Evolutionary conservation across 2,888 invertebrate genomes (phyloP).

Genomic region (Drosophila mercatorum): DNA sequence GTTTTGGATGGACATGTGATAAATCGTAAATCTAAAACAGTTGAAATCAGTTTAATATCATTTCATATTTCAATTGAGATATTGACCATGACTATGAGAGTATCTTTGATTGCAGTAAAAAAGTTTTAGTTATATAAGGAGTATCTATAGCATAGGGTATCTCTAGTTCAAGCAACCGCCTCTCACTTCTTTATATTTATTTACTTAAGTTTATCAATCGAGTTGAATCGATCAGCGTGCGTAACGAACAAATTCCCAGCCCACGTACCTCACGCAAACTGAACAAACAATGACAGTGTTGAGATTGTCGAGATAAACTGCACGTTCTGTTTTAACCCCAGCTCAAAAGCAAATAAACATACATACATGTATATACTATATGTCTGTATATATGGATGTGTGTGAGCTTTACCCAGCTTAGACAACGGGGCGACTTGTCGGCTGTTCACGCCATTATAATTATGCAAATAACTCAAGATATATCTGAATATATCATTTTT

Average conservation of each 20-base stretch:
- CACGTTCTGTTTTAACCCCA: conserved; percentile 18
- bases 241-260: conserved; percentile 43
- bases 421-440: conserved; percentile 44
- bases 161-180: background rate
- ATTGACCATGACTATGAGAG: no score
- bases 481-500: conserved; percentile 58
- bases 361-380: background rate
- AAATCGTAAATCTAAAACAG: no score
- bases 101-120: no score
- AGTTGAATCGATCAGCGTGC: conserved; percentile 59
- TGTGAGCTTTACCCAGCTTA: conserved; percentile 11
- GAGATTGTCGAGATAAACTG: conserved; percentile 36
- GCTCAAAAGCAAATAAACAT: background rate
- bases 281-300: conserved; percentile 31
- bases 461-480: conserved; percentile 66
- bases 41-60: no score
- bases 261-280: conserved; percentile 6
- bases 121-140: no score
- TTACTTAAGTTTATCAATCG: conserved; percentile 47
- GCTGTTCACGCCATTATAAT: conserved; percentile 61
- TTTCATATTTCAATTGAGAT: no score
- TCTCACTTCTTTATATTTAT: conserved; percentile 16
- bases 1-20: no score
- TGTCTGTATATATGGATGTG: no score
- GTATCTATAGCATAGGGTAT: conserved; percentile 3